Conservation (phyloP, 1,140 invertebrate genomes). For the Bombus superbus region DNA sequence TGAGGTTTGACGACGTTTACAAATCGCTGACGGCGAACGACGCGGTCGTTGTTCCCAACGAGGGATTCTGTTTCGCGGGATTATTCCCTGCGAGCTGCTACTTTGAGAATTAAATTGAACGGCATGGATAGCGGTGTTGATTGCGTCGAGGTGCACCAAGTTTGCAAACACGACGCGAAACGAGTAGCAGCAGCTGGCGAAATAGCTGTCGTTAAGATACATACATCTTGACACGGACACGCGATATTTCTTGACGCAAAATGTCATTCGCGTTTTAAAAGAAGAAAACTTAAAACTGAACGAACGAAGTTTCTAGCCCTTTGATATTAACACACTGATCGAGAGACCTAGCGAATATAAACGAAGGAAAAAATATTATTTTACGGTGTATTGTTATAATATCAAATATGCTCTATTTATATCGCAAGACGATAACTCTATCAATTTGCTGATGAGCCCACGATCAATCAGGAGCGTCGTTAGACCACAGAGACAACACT, state of each 20-base stretch:
- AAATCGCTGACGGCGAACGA: conserved; percentile 23
- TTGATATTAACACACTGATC: too few relatives aligned
- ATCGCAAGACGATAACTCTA: background rate
- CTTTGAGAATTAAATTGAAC: conserved; percentile 4
- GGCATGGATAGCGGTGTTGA: background rate
- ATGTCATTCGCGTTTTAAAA: too few relatives aligned
- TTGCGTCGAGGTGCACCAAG: background rate
- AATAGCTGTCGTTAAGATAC: background rate
- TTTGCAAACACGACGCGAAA: background rate
- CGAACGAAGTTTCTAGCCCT: too few relatives aligned
- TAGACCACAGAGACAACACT: too few relatives aligned
- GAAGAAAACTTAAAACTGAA: too few relatives aligned
- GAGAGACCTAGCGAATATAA: too few relatives aligned
- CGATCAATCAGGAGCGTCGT: background rate
- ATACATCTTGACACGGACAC: background rate
- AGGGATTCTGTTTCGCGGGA: conserved; percentile 6
- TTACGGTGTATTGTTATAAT: too few relatives aligned
- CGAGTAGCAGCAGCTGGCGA: background rate
- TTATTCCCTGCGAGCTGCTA: background rate
- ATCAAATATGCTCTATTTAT: background rate
- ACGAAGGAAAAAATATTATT: too few relatives aligned
- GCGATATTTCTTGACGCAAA: background rate
- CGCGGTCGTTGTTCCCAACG: background rate
- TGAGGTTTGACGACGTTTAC: conserved; percentile 34
- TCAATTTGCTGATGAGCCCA: background rate